Conservation (phyloP, 2,797 vertebrate genomes). For the Melanogrammus aeglefinus region DNA sequence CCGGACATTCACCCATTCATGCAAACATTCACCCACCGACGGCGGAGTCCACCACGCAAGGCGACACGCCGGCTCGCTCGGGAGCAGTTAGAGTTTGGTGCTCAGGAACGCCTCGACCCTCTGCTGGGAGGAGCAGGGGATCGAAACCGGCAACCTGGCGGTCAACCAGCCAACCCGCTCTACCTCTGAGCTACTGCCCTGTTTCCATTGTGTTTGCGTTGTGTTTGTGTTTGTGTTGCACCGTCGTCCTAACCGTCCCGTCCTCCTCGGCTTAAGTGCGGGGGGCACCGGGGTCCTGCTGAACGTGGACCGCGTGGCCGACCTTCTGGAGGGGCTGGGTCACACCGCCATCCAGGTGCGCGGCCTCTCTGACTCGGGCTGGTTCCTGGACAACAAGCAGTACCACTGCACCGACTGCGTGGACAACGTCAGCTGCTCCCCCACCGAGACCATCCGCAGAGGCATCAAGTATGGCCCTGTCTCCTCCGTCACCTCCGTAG, state of each 20-base stretch:
- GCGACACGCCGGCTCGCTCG: too few relatives aligned
- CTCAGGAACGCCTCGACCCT: too few relatives aligned
- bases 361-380: conserved; percentile 92
- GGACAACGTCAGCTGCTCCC: conserved; percentile 80
- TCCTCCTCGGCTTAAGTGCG: conserved; percentile 75
- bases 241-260: background rate
- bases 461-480: conserved; percentile 73
- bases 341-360: conserved; percentile 88
- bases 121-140: too few relatives aligned
- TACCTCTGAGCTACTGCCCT: too few relatives aligned
- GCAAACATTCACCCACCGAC: too few relatives aligned
- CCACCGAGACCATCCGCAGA: conserved; percentile 80
- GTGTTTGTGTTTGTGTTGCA: too few relatives aligned
- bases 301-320: conserved; percentile 90
- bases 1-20: too few relatives aligned
- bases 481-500: background rate
- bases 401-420: conserved; percentile 88
- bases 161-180: too few relatives aligned
- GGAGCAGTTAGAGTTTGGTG: too few relatives aligned
- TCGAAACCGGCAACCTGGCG: too few relatives aligned
- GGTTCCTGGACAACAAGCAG: conserved; percentile 98
- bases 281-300: conserved; percentile 94
- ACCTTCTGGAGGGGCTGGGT: conserved; percentile 86
- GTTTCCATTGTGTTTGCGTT: too few relatives aligned
- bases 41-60: too few relatives aligned